Base-by-base conservation (phyloP, 1,140 invertebrate genomes). In the Medauroidea extradentata region DNA sequence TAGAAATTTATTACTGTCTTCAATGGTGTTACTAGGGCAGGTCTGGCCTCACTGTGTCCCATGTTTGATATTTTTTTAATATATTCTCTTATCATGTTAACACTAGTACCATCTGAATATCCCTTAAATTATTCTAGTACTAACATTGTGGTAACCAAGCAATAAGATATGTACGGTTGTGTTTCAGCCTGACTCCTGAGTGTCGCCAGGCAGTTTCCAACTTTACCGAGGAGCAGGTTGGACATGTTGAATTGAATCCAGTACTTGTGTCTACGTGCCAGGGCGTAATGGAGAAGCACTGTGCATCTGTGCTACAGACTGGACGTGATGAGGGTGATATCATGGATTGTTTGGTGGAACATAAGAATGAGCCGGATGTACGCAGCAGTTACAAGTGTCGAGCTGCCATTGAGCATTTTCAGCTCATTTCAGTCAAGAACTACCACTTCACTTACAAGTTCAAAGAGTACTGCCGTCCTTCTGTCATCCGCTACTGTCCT, bases 361-460 rank as follows among this genome's bases (percentile, higher is more conserved):
- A 96, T 69, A 99, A 99, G 79, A 93, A 95, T 74, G 87, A 94
- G 65, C 81, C 85, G 53, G 79, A 87, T 69, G 75, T 89, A 51
- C 83, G 83, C 63, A 78, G 83, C 21, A 85, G 90, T 71, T 79
- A 83, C 3, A 94, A 96, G 73, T 99, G 97, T 76, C 81, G 87
- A 63, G 90, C 90, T 23, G 93, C 93, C 57, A 89, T 99, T 24
- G 95, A 99, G 75, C 96, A 99, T 79, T 89, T 91, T 69, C 91
- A 94, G 76, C 77, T 96, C 43, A 90, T 97, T 49, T 90, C 92
- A 7, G 74, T 98, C 58, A 94, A 97, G 74, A 93, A 96, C 77
- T 97, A 94, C 72, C 87, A 87, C 69, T 99, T 99, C 73, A 94
- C 89, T 19, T 91, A 89, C 65, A 95, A 94, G 72, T 99, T 99